Percentiles rank a stretch among this genome's conserved stretches.
Evolutionary conservation across 2,888 invertebrate species (phyloP).

Genomic region (Heliconius ethilla): DNA sequence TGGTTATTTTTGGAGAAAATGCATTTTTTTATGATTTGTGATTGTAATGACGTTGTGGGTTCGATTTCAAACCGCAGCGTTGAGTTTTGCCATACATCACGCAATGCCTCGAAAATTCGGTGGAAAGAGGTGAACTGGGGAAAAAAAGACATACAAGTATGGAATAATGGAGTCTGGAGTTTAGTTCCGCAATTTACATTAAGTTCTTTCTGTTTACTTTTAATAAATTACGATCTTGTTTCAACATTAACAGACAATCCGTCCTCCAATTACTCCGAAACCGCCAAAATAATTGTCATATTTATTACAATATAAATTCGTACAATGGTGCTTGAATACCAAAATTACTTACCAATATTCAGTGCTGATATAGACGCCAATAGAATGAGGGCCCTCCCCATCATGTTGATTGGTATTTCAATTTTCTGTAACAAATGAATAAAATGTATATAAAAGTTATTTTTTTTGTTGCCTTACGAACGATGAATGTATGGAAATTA

Average conservation of each 20-base stretch:
- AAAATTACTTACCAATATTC: constrained; percentile 60
- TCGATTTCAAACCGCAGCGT: no score
- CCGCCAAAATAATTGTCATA: constrained; percentile 33
- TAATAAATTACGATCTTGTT: background rate
- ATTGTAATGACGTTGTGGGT: no score
- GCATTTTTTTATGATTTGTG: background rate
- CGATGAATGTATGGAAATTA: constrained; percentile 15
- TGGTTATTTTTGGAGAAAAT: background rate
- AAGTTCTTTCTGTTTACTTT: no score
- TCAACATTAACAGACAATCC: background rate
- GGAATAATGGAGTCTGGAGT: no score
- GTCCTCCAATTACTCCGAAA: constrained; percentile 30
- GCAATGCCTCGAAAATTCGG: no score
- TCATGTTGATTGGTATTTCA: constrained; percentile 59
- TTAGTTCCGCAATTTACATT: no score
- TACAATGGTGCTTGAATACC: constrained; percentile 29
- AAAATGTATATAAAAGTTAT: background rate
- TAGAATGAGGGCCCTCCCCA: constrained; percentile 54
- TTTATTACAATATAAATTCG: constrained; percentile 32
- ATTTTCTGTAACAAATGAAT: constrained; percentile 59
- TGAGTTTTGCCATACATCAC: no score
- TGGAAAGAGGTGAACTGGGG: no score
- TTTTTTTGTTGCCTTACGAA: background rate
- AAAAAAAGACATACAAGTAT: no score
- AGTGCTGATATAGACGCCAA: constrained; percentile 58